Evolutionary conservation across 2,113 vertebrate genomes (phyloP).

Genomic region (Halichoerus grypus): DNA sequence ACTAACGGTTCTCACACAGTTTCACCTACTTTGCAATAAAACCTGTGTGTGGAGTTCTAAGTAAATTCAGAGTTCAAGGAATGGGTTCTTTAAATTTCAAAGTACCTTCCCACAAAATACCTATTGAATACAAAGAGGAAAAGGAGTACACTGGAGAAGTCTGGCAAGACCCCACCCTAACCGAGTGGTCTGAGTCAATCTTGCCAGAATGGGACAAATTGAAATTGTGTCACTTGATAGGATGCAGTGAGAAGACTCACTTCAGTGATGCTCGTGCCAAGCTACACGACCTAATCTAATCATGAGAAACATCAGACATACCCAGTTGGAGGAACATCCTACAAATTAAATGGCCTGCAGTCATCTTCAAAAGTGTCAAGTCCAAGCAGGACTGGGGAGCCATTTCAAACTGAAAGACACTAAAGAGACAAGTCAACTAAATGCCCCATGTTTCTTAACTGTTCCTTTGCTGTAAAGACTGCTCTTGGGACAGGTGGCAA

Average conservation of each 20-base stretch:
- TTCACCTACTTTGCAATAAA: background rate
- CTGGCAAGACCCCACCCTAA: background rate
- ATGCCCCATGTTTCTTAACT: background rate
- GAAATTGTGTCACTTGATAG: background rate
- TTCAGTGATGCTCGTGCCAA: background rate
- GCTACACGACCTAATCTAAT: background rate
- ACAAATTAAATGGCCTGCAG: background rate
- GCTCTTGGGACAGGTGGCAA: background rate
- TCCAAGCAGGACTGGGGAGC: background rate
- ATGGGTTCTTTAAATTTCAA: background rate
- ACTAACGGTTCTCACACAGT: background rate
- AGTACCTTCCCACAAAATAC: background rate
- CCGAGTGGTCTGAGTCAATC: background rate
- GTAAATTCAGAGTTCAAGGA: slow-evolving; percentile 39
- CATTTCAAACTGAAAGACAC: background rate
- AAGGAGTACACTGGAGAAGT: background rate
- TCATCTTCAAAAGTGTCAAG: background rate
- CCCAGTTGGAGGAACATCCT: background rate
- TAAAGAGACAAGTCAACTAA: background rate
- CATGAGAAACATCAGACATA: background rate
- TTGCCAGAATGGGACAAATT: background rate
- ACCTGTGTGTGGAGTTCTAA: background rate
- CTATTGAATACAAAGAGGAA: background rate
- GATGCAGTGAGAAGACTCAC: background rate
- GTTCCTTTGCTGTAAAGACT: background rate